Percentiles rank a stretch among this genome's conserved stretches.
These are phyloP conservation scores for Periphyllus acericola DNA, from an alignment of 2,888 invertebrate genomes.

Conservation along the genomic window DNA sequence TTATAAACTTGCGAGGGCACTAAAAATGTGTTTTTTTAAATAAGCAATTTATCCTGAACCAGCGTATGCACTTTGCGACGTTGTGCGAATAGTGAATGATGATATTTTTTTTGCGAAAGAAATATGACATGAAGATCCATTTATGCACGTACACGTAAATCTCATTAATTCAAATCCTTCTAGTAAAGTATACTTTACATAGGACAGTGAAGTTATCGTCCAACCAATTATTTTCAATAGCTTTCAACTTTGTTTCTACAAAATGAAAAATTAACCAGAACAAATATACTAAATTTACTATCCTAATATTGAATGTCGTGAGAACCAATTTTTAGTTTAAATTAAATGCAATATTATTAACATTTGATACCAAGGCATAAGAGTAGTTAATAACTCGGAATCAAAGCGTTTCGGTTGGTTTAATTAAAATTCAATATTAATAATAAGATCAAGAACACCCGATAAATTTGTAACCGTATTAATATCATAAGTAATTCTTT, in stretches of 20 bases:
- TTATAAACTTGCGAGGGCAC: background rate
- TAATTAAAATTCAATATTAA: too few species aligned
- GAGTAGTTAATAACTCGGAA: too few species aligned
- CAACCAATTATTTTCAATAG: background rate
- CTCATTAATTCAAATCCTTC: constrained; percentile 7
- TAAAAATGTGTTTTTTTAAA: background rate
- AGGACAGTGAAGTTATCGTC: background rate
- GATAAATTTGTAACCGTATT: too few species aligned
- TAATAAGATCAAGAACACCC: too few species aligned
- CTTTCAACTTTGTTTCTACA: background rate
- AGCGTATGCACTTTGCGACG: too few species aligned
- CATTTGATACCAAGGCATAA: too few species aligned
- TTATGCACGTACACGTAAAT: background rate
- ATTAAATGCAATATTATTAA: too few species aligned
- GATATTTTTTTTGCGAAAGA: background rate
- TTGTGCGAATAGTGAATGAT: constrained; percentile 14
- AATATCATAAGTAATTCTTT: too few species aligned
- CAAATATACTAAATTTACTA: too few species aligned
- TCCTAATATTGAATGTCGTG: too few species aligned
- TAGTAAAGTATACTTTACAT: background rate
- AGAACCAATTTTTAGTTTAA: too few species aligned
- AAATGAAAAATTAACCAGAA: background rate
- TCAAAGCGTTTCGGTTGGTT: too few species aligned
- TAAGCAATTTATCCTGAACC: background rate
- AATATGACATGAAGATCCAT: constrained; percentile 7